Conservation (phyloP, 2,888 invertebrate genomes). For the Cremastinae sp. region DNA sequence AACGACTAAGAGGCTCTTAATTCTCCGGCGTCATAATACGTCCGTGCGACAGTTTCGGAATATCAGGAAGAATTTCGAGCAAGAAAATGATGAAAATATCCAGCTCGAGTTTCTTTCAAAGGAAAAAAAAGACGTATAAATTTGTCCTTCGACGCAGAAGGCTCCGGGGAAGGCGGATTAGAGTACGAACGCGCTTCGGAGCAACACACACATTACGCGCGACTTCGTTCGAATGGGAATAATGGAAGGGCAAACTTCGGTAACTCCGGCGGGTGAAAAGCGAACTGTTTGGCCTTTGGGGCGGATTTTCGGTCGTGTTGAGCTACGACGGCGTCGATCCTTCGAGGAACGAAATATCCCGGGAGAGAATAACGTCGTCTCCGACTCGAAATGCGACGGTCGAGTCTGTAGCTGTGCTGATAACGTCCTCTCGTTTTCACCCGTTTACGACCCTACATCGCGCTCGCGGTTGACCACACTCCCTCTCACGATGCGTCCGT, state of each 20-base stretch:
- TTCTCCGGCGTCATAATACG: constrained; percentile 9
- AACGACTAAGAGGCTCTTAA: constrained; percentile 9
- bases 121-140: too few relatives aligned
- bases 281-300: constrained; percentile 3
- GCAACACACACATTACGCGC: constrained; percentile 52
- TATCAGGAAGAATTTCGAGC: background rate
- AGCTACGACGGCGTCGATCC: constrained; percentile 35
- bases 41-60: constrained; percentile 18
- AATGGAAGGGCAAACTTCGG: constrained; percentile 65
- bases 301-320: constrained; percentile 45
- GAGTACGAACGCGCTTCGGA: constrained; percentile 36
- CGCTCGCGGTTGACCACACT: constrained; percentile 45
- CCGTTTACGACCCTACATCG: constrained; percentile 42
- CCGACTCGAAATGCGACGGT: constrained; percentile 56
- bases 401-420: constrained; percentile 55
- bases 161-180: constrained; percentile 4
- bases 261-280: constrained; percentile 60
- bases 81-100: too few relatives aligned
- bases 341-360: constrained; percentile 37
- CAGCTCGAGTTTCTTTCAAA: too few relatives aligned
- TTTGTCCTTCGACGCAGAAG: too few relatives aligned
- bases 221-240: constrained; percentile 64
- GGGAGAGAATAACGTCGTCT: constrained; percentile 35
- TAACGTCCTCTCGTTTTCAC: constrained; percentile 54
- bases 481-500: constrained; percentile 33